Evolutionary conservation across 2,113 vertebrate species (phyloP).

Genomic region (Myotis lucifugus): DNA sequence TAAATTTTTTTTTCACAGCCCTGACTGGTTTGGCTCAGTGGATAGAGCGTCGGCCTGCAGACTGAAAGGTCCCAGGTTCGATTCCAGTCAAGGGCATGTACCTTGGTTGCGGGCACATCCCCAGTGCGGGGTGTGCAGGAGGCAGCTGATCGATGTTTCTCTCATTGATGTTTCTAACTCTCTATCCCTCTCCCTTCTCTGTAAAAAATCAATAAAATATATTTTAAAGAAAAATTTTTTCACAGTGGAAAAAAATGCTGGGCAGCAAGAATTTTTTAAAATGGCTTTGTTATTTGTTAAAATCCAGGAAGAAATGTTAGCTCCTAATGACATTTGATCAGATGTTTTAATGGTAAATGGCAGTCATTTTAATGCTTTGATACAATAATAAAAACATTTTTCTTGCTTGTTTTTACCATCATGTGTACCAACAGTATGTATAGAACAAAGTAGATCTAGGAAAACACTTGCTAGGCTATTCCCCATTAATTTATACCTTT

Average conservation of each 20-base stretch:
- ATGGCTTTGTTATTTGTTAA: slow-evolving; percentile 80
- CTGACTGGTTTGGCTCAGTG: too few relatives aligned
- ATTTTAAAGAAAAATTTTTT: background rate
- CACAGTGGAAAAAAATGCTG: background rate
- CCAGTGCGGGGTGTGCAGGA: too few relatives aligned
- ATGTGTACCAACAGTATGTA: background rate
- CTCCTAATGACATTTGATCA: slow-evolving; percentile 67
- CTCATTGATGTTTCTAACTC: too few relatives aligned
- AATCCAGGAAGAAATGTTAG: slow-evolving; percentile 67
- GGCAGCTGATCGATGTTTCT: too few relatives aligned
- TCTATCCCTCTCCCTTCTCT: too few relatives aligned
- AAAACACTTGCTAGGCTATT: background rate
- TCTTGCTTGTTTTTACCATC: background rate
- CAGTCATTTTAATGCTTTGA: slow-evolving; percentile 69
- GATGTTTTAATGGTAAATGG: slow-evolving; percentile 60
- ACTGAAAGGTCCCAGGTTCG: too few relatives aligned
- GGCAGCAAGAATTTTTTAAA: slow-evolving; percentile 33
- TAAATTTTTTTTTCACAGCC: too few relatives aligned
- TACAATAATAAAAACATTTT: slow-evolving; percentile 60
- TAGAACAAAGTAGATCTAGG: background rate
- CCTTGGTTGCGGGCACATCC: too few relatives aligned
- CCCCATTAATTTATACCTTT: background rate
- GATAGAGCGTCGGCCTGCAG: too few relatives aligned
- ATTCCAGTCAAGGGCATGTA: too few relatives aligned
- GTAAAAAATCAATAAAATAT: too few relatives aligned